Percentiles rank a stretch among this genome's conserved stretches.
These are phyloP conservation scores for Epinephelus cyanopodus DNA, from an alignment of 2,113 vertebrate genomes.

Conservation along the genomic window DNA sequence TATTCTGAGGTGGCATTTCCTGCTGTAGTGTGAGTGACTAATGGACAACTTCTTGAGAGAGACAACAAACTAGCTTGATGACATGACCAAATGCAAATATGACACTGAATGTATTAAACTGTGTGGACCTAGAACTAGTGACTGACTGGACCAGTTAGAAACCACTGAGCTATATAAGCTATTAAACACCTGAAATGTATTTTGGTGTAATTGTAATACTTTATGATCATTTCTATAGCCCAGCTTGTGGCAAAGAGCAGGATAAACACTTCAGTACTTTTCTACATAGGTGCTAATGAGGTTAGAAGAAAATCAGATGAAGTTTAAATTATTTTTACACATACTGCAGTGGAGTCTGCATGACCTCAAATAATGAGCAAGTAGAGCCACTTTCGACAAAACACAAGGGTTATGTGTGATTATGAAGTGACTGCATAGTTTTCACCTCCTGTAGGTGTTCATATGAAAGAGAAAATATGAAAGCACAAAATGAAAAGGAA, in stretches of 20 bases:
- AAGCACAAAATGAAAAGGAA: slow-evolving; percentile 5
- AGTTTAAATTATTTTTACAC: neutral
- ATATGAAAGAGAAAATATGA: slow-evolving; percentile 15
- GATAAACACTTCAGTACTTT: neutral
- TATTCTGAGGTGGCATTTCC: no score
- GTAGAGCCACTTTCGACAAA: neutral
- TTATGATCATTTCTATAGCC: neutral
- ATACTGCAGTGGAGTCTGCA: neutral
- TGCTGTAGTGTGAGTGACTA: no score
- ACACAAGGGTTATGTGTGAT: neutral
- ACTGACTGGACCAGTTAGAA: no score
- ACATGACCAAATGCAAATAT: no score
- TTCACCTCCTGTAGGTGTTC: neutral
- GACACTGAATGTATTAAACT: no score
- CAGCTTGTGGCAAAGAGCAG: neutral
- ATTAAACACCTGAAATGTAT: neutral
- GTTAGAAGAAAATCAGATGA: neutral
- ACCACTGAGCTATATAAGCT: no score
- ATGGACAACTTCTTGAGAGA: no score
- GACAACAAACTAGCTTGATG: no score
- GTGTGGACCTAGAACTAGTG: no score
- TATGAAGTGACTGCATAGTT: neutral
- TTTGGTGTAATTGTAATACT: neutral
- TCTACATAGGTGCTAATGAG: neutral
- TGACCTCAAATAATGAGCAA: neutral